phyloP scores from a whole-genome alignment of 2,888 invertebrate genomes.

The Digitonthophagus gazella region DNA sequence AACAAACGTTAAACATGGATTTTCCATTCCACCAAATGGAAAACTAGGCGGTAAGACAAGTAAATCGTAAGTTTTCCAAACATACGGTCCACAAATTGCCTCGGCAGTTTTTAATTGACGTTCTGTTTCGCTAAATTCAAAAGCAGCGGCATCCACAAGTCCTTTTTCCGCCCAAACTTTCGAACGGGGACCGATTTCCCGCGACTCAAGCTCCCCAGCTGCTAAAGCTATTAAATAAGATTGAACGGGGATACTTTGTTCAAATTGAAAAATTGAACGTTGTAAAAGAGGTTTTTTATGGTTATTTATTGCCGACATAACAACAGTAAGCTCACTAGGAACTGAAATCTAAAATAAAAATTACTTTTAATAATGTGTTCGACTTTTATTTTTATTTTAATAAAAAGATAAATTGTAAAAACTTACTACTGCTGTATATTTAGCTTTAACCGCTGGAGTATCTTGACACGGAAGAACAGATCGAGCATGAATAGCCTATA shows the following conservation, averaged over 20 bases:
- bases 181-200: conserved; percentile 74
- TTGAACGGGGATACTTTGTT: conserved; percentile 80
- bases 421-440: conserved; percentile 61
- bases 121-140: conserved; percentile 88
- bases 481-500: conserved; percentile 81
- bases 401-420: conserved; percentile 15
- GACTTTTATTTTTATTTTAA: neutral
- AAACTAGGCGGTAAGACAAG: conserved; percentile 90
- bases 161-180: conserved; percentile 89
- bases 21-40: conserved; percentile 97
- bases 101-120: conserved; percentile 79
- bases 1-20: conserved; percentile 93
- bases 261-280: conserved; percentile 59
- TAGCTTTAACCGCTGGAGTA: conserved; percentile 84
- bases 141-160: conserved; percentile 76
- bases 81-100: conserved; percentile 81
- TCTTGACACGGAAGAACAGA: conserved; percentile 92
- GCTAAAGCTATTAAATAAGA: conserved; percentile 89
- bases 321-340: conserved; percentile 70
- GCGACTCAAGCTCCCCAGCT: conserved; percentile 75
- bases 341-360: conserved; percentile 60
- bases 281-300: conserved; percentile 48
- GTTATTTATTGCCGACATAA: conserved; percentile 82
- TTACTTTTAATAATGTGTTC: conserved; percentile 3
- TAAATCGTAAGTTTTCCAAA: conserved; percentile 88